Evolutionary conservation across 2,113 vertebrate species (phyloP), one percentile per base, ranked within the genome.

Genomic region (Aphyosemion australe): DNA sequence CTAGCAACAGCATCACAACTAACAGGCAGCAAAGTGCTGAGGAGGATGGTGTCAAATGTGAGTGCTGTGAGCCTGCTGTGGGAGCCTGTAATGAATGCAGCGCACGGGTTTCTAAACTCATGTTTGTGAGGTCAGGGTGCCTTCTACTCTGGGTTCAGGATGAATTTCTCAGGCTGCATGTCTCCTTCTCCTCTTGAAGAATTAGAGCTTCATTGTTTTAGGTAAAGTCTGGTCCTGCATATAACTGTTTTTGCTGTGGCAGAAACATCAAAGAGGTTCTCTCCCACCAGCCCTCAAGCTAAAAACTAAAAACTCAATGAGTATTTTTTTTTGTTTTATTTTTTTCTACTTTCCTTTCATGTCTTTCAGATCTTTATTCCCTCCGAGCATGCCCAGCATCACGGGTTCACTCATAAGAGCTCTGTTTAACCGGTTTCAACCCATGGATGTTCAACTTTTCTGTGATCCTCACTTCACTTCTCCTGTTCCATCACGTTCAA

Each of bases 1-100:
- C 77, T 91, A 88, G 89, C 89, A 92, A 91, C 89, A 9, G 61
- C 54, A 84, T 85, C 81, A 80, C 85, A 86, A 89, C 74, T 82
- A 85, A 82, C 76, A 84, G 69, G 61, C 80, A 68, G 69, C 8
- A 9, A 48, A 67, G 54, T 32, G 56, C 56, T 37, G 64, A 65
- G 63, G 65, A 76, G 58, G 53, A 69, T 16, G 68, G 72, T 79
- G 83, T 82, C 73, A 76, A 78, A 86, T 72, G 69, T 65, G 62
- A 87, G 73, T 16, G 19, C 20, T 48, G 32, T 53, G 55, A 2
- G 62, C 86, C 72, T 16, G 19, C 20, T 48, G 32, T 53, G 55
- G 3, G 55, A 78, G 63, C 58, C 59, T 12, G 15, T 72, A 65
- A 73, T 69, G 61, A 84, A 78, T 67, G 67, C 70, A 65, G 76